Evolutionary conservation across 2,888 invertebrate species (phyloP).

Genomic region (Thalpophila matura): DNA sequence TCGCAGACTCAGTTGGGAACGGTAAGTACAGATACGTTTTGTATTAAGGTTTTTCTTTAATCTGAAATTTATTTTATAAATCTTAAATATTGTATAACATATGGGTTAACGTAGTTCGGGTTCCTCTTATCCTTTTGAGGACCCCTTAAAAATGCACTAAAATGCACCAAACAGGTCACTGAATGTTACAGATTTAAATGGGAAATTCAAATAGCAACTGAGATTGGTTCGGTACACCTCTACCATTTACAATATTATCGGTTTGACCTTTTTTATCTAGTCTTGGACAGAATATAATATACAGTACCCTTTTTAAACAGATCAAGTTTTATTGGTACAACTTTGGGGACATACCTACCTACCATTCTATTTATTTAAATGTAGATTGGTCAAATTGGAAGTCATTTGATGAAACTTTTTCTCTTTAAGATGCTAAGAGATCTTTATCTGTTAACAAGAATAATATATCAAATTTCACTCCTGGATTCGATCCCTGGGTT

Average conservation of each 20-base stretch:
- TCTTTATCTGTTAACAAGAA: no score
- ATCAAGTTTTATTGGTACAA: constrained; percentile 24
- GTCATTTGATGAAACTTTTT: no score
- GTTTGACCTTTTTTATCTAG: constrained; percentile 34
- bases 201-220: constrained; percentile 25
- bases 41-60: background rate
- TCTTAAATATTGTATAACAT: no score
- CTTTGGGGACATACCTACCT: background rate
- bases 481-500: no score
- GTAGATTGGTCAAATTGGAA: no score
- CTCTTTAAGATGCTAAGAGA: no score
- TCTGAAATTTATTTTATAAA: background rate
- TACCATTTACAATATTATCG: constrained; percentile 12
- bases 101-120: no score
- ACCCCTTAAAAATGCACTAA: no score
- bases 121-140: no score
- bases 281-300: background rate
- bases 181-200: constrained; percentile 28
- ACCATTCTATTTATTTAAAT: no score
- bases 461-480: no score
- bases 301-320: constrained; percentile 21
- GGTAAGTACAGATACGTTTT: constrained; percentile 78
- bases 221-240: background rate
- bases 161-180: background rate
- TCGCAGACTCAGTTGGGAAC: constrained; percentile 92